phyloP scores from a whole-genome alignment of 1,140 invertebrate species.

The Myzus persicae region DNA sequence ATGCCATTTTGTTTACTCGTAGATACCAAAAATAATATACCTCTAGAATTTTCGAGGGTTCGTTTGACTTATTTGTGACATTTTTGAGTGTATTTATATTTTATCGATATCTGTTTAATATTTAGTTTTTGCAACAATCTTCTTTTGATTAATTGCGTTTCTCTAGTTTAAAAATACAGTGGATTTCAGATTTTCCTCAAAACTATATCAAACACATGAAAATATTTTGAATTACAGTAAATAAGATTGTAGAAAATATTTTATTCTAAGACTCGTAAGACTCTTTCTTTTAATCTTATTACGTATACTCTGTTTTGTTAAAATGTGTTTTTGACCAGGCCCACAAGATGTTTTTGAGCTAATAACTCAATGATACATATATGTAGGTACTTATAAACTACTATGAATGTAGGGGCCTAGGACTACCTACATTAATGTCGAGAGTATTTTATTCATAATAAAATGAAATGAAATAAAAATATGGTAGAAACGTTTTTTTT shows the following conservation, averaged over 20 bases:
- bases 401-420: neutral
- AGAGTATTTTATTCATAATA: neutral
- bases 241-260: neutral
- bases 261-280: neutral
- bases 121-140: neutral
- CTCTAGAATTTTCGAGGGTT: neutral
- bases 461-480: neutral
- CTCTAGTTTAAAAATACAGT: neutral
- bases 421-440: neutral
- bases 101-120: neutral
- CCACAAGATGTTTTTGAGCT: neutral
- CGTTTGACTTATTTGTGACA: neutral
- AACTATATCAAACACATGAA: neutral
- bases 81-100: neutral
- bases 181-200: neutral
- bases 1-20: neutral
- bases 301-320: neutral
- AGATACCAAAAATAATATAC: neutral
- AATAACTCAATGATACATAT: neutral
- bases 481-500: neutral
- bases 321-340: neutral
- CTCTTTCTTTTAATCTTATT: neutral
- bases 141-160: neutral
- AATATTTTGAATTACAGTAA: neutral
- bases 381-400: neutral